Conservation (phyloP, 2,888 invertebrate species). For the Cantharis lateralis region DNA sequence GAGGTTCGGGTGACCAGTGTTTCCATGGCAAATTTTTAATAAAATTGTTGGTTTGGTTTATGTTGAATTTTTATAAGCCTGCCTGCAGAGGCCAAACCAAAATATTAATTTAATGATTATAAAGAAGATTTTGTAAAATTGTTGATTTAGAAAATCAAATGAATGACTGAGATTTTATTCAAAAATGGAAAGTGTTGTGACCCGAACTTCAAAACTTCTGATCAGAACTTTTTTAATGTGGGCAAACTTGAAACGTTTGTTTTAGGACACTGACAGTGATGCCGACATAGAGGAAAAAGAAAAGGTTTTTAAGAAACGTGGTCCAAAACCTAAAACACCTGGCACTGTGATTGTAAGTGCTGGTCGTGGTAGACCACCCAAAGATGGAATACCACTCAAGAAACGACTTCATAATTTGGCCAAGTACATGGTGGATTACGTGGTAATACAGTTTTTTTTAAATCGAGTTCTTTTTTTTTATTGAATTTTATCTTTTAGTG, state of each 20-base stretch:
- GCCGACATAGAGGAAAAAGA: constrained; percentile 51
- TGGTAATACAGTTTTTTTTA: constrained; percentile 55
- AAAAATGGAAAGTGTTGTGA: not conserved
- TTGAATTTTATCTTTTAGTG: constrained; percentile 55
- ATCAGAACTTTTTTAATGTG: not conserved
- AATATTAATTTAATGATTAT: no score
- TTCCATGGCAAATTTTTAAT: not conserved
- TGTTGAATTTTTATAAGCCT: no score
- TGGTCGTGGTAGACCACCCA: constrained; percentile 51
- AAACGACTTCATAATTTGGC: constrained; percentile 82
- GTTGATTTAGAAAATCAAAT: no score
- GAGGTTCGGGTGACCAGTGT: not conserved
- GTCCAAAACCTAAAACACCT: constrained; percentile 45
- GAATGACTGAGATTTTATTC: no score
- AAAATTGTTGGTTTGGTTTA: no score
- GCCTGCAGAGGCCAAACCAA: no score
- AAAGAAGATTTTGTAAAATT: no score
- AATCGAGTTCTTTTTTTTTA: not conserved
- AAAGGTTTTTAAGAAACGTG: constrained; percentile 45
- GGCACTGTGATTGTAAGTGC: constrained; percentile 37
- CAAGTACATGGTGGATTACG: constrained; percentile 72
- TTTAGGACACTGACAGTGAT: constrained; percentile 59
- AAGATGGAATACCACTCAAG: constrained; percentile 65
- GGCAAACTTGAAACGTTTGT: constrained; percentile 21
- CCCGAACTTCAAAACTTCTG: not conserved